These are phyloP conservation scores for Bujurquina vittata DNA, from an alignment of 2,113 vertebrate species.

Conservation along the genomic window DNA sequence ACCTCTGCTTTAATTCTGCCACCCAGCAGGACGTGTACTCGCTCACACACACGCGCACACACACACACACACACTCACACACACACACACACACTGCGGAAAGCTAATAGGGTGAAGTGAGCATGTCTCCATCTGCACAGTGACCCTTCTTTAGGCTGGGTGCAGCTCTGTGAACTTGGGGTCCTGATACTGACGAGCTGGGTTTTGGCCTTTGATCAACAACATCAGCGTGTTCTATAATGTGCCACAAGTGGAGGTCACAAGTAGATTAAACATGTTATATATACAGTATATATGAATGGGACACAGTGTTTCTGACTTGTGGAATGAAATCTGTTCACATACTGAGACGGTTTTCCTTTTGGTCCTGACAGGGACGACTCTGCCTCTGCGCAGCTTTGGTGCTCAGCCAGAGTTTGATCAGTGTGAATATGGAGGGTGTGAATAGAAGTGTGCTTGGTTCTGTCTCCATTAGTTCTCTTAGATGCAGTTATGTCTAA, in stretches of 20 bases:
- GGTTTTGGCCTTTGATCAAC: conserved; percentile 57
- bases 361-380: neutral
- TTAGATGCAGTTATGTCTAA: too few species aligned
- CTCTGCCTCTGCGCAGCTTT: neutral
- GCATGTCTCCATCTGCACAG: conserved; percentile 62
- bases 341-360: neutral
- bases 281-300: too few species aligned
- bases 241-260: conserved; percentile 66
- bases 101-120: conserved; percentile 68
- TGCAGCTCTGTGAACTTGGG: neutral
- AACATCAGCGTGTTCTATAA: conserved; percentile 52
- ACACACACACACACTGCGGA: conserved; percentile 13
- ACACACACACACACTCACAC: conserved; percentile 22
- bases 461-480: too few species aligned
- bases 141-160: conserved; percentile 55
- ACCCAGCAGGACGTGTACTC: conserved; percentile 53
- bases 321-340: neutral
- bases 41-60: neutral
- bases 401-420: neutral
- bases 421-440: neutral
- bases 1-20: conserved; percentile 66
- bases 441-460: too few species aligned
- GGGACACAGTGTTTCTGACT: too few species aligned
- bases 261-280: conserved; percentile 49
- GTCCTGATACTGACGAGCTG: conserved; percentile 47